Base-by-base conservation (phyloP, 2,113 vertebrate genomes). In the Phyllopteryx taeniolatus region DNA sequence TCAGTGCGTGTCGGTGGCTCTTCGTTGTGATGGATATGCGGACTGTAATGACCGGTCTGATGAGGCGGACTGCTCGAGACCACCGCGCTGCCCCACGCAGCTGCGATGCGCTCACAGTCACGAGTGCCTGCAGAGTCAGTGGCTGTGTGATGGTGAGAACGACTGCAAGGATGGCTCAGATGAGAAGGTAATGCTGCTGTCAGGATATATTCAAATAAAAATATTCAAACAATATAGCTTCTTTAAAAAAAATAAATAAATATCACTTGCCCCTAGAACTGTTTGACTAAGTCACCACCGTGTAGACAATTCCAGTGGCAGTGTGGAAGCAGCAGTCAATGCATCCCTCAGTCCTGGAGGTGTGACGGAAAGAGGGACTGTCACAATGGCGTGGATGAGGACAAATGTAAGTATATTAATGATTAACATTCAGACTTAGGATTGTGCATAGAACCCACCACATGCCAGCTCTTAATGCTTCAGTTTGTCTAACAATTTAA, bases 151-250 rank as follows among this genome's bases (percentile, higher is more conserved):
- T 3, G 95, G 93, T 0, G 81, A 92, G 2, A n/a, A 85, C 0
- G 96, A 98, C 92, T 98, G 97, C 31, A 19, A 53, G 39, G 96
- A 98, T 0, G 94, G 95, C 1, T 91, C 89, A 0, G 96, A 98
- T 0, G 97, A 98, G 80, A 91, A 93, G 93, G 96, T 96, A 43
- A 54, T 64, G 20, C 33, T n/a, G 11, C 10, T 14, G 0, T 39
- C 14, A 5, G 12, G 67, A 11, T 11, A 27, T 31, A 60, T 22
- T 27, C 15, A 59, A 8, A 27, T 12, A 27, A 27, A 1, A 27
- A 27, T 39, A 20, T 33, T 42, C 39, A 63, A 33, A 63, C 39
- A 17, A 44, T 1, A 44, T 1, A 3, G 2, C 20, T n/a, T 68
- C 4, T 6, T 12, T n/a, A 33, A 3, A 39, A 31, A 42, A 8